Evolutionary conservation across 2,797 vertebrate genomes (phyloP), one percentile per base, ranked within the genome.

Genomic region (Ficedula albicollis): DNA sequence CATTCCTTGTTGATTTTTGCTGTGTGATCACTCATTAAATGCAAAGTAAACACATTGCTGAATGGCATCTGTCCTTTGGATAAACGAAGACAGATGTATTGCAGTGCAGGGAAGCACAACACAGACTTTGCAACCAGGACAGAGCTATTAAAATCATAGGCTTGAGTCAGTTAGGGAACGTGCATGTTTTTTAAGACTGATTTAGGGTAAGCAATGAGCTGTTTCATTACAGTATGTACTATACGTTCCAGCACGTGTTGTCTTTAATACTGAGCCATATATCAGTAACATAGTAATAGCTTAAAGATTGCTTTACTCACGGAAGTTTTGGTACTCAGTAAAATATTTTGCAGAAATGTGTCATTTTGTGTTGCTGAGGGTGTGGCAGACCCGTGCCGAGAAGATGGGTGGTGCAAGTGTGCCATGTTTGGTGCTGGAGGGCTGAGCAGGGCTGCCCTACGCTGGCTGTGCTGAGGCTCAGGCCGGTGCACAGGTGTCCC

Each of bases 41-140:
- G 68, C 68, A 85, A 69, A 84, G 70, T 56, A 93, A 93, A 90
- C 46, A 27, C 39, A 54, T 7, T 20, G 60, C 87, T 83, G 93
- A 85, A 39, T 54, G 89, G 52, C 84, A 92, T 54, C 95, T 91
- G 87, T 92, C 75, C 87, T 62, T 66, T 48, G 75, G 83, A 67
- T 80, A 77, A 85, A 75, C 0, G 79, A 72, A 75, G 86, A 60
- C 87, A 89, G 90, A 70, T 48, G 74, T 34, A 56, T 60, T 46
- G 56, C 72, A 48, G 68, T 14, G 46, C 62, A 36, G 75, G 84
- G n/a, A 72, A 87, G 88, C 41, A 54, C 56, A 60, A 38, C 1
- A 3, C 16, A 84, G 54, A 51, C 60, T 93, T 87, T 85, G 46
- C 60, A 62, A 78, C 56, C 72, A 83, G 81, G 81, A 95, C 54